Conservation (phyloP, 2,888 invertebrate genomes). For the Eupeodes latifasciatus region DNA sequence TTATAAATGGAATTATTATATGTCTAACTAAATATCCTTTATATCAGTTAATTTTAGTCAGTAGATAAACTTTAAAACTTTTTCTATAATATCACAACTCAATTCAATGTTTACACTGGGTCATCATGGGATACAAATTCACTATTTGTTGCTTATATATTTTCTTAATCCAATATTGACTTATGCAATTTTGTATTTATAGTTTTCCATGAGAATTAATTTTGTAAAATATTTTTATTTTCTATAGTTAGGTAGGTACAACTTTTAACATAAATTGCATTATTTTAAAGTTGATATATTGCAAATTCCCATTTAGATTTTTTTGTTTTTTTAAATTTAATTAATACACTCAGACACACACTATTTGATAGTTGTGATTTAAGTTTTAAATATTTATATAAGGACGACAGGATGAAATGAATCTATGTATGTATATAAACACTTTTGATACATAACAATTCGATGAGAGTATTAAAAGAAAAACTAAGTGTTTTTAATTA, state of each 20-base stretch:
- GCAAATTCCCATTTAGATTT: slow-evolving; percentile 55
- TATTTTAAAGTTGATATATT: slow-evolving; percentile 57
- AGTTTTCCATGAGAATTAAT: slow-evolving; percentile 47
- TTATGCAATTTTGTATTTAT: slow-evolving; percentile 57
- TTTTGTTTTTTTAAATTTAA: neutral
- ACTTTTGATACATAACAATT: slow-evolving; percentile 39
- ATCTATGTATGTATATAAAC: slow-evolving; percentile 5
- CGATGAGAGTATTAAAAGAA: slow-evolving; percentile 14
- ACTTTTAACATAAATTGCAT: slow-evolving; percentile 36
- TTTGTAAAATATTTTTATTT: neutral
- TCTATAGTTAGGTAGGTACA: neutral
- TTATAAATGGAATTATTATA: slow-evolving; percentile 40
- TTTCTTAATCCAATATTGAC: slow-evolving; percentile 11
- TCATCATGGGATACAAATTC: slow-evolving; percentile 14
- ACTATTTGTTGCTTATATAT: neutral
- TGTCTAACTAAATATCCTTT: slow-evolving; percentile 13
- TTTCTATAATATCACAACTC: slow-evolving; percentile 47
- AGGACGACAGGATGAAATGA: slow-evolving; percentile 28
- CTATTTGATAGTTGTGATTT: slow-evolving; percentile 46
- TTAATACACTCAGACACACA: slow-evolving; percentile 20
- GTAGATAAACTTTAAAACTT: neutral
- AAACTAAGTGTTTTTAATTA: slow-evolving; percentile 49
- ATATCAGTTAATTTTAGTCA: slow-evolving; percentile 1
- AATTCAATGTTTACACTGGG: slow-evolving; percentile 63
- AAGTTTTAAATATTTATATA: slow-evolving; percentile 46